Evolutionary conservation across 2,113 vertebrate genomes (phyloP).

Genomic region (Isurus oxyrinchus): DNA sequence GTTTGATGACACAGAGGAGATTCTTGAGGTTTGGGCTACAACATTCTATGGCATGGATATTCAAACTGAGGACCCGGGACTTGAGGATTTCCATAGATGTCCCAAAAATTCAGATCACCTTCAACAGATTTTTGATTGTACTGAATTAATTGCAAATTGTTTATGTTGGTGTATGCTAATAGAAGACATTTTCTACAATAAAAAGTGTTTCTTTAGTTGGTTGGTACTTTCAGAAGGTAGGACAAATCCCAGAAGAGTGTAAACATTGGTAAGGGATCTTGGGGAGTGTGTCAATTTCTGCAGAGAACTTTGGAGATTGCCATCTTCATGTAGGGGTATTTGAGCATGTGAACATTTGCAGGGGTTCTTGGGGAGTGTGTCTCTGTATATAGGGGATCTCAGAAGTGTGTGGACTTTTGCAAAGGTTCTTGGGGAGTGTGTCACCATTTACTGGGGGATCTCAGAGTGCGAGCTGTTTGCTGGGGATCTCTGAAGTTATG

Average conservation of each 20-base stretch:
- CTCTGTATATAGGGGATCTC: not conserved
- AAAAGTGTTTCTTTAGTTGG: not conserved
- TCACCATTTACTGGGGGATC: not conserved
- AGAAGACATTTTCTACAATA: not conserved
- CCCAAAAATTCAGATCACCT: not conserved
- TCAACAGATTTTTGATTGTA: not conserved
- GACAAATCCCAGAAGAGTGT: not conserved
- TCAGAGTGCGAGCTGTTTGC: not conserved
- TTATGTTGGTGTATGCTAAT: not conserved
- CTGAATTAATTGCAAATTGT: not conserved
- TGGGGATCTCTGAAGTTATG: too few relatives aligned
- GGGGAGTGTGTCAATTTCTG: too few relatives aligned
- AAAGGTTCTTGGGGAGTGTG: not conserved
- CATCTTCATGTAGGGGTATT: too few relatives aligned
- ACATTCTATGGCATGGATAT: not conserved
- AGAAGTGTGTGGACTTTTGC: too few relatives aligned
- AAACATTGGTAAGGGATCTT: not conserved
- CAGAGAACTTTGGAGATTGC: too few relatives aligned
- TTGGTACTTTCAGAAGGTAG: not conserved
- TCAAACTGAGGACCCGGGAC: not conserved
- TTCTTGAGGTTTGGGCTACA: not conserved
- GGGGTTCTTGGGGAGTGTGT: not conserved
- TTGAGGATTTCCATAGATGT: not conserved
- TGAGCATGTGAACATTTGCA: not conserved
- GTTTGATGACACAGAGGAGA: not conserved